Evolutionary conservation across 2,888 invertebrate species (phyloP).

Genomic region (Diarsia brunnea): DNA sequence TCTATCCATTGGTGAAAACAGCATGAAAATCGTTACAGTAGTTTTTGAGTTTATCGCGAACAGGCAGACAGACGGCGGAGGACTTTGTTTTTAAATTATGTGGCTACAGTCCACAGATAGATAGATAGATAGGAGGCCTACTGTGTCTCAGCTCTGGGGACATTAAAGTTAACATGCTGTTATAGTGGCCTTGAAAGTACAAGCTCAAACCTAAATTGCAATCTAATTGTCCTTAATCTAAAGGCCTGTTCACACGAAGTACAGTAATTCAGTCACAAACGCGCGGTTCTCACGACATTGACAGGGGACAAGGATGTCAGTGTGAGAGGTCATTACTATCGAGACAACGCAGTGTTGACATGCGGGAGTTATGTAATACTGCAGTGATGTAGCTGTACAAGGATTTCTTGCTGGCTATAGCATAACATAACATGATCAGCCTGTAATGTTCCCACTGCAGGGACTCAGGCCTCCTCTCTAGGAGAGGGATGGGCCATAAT

Average conservation of each 20-base stretch:
- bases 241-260: conserved; percentile 25
- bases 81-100: no score
- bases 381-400: neutral
- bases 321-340: conserved; percentile 35
- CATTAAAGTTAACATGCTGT: neutral
- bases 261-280: neutral
- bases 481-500: no score
- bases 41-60: no score
- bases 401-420: neutral
- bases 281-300: conserved; percentile 37
- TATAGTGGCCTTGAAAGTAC: neutral
- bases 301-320: conserved; percentile 12
- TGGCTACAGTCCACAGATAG: no score
- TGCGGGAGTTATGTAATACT: neutral
- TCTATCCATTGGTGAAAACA: no score
- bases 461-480: no score
- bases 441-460: no score
- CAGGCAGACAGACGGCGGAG: no score
- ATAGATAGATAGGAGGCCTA: no score
- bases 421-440: no score
- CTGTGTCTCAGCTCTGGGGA: neutral
- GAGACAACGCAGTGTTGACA: neutral
- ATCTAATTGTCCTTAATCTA: neutral
- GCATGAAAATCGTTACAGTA: no score
- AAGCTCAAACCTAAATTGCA: neutral